Evolutionary conservation across 2,888 invertebrate genomes (phyloP), one percentile per base, ranked within the genome.

Genomic region (Drosophila subquinaria): DNA sequence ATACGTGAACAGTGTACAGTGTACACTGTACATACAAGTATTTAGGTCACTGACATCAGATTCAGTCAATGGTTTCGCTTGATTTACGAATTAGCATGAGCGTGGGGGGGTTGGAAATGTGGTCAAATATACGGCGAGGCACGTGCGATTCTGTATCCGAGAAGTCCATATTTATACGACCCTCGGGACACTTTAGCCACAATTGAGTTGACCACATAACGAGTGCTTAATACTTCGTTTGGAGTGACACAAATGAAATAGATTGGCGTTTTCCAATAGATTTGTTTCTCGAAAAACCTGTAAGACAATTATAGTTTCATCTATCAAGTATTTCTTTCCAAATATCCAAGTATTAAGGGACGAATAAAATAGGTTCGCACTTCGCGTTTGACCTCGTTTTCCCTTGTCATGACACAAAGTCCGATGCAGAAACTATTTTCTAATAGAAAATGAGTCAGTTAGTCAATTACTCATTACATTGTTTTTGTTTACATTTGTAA

Each of bases 21-120:
- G 11, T 38, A 38, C 30, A 30, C 30, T 30, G 30, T 30, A 53
- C 53, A 27, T 10, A 38, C 33, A 56, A 10, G 43, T 43, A 36
- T 72, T 65, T 76, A 65, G 86, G 81, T 73, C 68, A 80, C 53
- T 69, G 61, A 63, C 79, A 60, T 36, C 33, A 51, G 67, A 59
- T 66, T 20, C 66, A 60, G 57, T 56, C 63, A 40, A 50, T 73
- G 63, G 69, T 60, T 53, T 38, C 38, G 53, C 42, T 64, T 69
- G 81, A 82, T 80, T 76, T 74, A 81, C 65, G 62, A 33, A 30
- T 38, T 48, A 30, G 11, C n/a, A 10, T 27, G 20, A 30, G 40
- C 13, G 42, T 11, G 11, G 11, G 30, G 30, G 51, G 48, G 45
- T 40, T 40, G 55, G 8, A 15, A 8, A 9, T 61, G 60, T 20